Conservation (phyloP, 2,888 invertebrate genomes). For the Cerastis leucographa region DNA sequence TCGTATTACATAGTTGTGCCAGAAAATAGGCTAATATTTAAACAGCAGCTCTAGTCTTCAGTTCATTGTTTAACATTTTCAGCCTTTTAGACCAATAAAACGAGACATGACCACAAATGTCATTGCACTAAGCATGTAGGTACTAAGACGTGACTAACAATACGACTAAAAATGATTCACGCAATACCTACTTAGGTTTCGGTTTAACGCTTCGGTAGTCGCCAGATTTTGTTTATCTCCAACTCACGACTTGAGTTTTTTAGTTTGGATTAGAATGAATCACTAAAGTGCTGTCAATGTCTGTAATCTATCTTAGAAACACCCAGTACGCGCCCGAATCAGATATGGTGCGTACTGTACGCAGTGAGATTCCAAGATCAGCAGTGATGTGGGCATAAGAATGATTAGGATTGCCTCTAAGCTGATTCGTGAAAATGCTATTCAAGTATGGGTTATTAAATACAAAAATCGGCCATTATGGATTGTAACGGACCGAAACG, state of each 20-base stretch:
- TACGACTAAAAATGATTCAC: constrained; percentile 45
- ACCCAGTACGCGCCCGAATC: neutral
- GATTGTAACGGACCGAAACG: neutral
- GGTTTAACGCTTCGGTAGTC: constrained; percentile 30
- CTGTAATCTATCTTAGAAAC: constrained; percentile 7
- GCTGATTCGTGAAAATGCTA: neutral
- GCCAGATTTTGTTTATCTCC: constrained; percentile 24
- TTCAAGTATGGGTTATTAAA: neutral
- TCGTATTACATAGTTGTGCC: neutral
- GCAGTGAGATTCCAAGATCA: neutral
- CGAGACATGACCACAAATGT: constrained; percentile 18
- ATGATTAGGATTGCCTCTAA: neutral
- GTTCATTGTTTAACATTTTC: neutral
- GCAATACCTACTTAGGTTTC: constrained; percentile 24
- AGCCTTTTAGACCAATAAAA: constrained; percentile 26
- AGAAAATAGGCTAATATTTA: constrained; percentile 26
- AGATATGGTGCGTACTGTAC: neutral
- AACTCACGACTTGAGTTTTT: constrained; percentile 26
- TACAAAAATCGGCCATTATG: too few relatives aligned
- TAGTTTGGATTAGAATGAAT: constrained; percentile 26
- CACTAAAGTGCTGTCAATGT: constrained; percentile 8
- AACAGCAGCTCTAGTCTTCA: constrained; percentile 7
- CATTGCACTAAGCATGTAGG: constrained; percentile 19
- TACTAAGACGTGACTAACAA: constrained; percentile 36
- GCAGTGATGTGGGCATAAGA: neutral